Evolutionary conservation across 37 sponge, comb jelly and placozoan species (phyloP).

Genomic region (Oopsacas minuta): DNA sequence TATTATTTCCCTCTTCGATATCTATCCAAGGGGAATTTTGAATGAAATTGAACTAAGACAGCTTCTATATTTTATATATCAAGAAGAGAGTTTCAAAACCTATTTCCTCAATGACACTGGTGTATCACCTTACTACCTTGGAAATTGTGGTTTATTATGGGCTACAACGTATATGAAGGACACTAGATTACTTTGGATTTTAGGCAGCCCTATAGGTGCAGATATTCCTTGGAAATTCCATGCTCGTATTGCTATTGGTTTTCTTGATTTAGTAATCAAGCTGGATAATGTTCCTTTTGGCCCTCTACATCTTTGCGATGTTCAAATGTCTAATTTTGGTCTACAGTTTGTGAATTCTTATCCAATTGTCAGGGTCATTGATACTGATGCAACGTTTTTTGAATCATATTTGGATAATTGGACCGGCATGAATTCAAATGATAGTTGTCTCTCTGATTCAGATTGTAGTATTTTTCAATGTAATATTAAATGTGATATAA

Average conservation of each 20-base stretch:
- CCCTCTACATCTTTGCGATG: neutral
- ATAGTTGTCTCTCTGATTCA: neutral
- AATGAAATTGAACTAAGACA: neutral
- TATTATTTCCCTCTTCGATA: neutral
- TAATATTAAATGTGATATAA: neutral
- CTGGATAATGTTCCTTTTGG: neutral
- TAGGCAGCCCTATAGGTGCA: neutral
- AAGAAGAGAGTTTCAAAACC: neutral
- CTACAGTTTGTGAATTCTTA: neutral
- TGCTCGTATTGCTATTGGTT: slow-evolving; percentile 2
- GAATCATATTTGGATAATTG: neutral
- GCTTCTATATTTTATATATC: neutral
- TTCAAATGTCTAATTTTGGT: slow-evolving; percentile 11
- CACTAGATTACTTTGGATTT: neutral
- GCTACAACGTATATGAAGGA: neutral
- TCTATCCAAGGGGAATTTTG: neutral
- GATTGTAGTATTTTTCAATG: neutral
- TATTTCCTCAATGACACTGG: neutral
- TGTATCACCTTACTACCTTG: neutral
- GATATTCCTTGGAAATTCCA: neutral
- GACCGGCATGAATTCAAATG: neutral
- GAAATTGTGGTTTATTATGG: neutral
- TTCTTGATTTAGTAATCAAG: neutral
- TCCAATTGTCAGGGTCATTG: neutral
- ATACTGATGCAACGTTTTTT: neutral